Evolutionary conservation across 2,888 invertebrate genomes (phyloP).

Genomic region (Cremastinae sp.): DNA sequence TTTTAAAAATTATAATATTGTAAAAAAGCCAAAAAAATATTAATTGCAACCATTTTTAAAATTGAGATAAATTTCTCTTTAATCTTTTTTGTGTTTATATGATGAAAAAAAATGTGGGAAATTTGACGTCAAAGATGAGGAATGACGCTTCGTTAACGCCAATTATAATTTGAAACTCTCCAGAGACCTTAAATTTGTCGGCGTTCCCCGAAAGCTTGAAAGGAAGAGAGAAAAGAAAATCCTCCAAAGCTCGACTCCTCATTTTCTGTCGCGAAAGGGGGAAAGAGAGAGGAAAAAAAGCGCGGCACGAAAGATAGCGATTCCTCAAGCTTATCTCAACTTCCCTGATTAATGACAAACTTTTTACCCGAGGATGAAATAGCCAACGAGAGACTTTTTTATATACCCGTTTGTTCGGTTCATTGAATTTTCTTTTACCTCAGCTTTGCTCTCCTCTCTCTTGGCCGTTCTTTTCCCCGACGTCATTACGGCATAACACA

Average conservation of each 20-base stretch:
- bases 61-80: too few species aligned
- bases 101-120: neutral
- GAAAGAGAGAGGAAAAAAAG: slow-evolving; percentile 17
- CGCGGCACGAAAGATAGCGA: slow-evolving; percentile 5
- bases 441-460: slow-evolving; percentile 20
- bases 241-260: slow-evolving; percentile 1
- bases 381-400: slow-evolving; percentile 16
- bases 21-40: too few species aligned
- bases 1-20: too few species aligned
- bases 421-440: slow-evolving; percentile 50
- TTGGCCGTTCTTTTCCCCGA: slow-evolving; percentile 4
- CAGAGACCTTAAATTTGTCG: slow-evolving; percentile 19
- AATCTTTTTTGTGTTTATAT: neutral
- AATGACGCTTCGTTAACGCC: slow-evolving; percentile 32
- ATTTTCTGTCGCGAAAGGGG: slow-evolving; percentile 35
- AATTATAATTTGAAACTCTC: slow-evolving; percentile 45
- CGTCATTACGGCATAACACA: slow-evolving; percentile 12
- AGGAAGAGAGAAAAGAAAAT: neutral
- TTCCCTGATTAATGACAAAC: slow-evolving; percentile 53
- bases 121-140: neutral
- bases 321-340: slow-evolving; percentile 33
- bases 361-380: slow-evolving; percentile 34
- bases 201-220: slow-evolving; percentile 1
- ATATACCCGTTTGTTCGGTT: slow-evolving; percentile 36
- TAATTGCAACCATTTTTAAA: too few species aligned